Evolutionary conservation across 1,140 invertebrate species (phyloP).

Genomic region (Apis mellifera): Amel_HAv3.1 CM009937.2:1275501-1276000

Average conservation of each 20-base stretch:
- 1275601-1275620: not conserved
- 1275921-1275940: slow-evolving; percentile 43
- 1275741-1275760: no score
- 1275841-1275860: slow-evolving; percentile 46
- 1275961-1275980: slow-evolving; percentile 63
- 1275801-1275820: slow-evolving; percentile 47
- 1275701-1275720: slow-evolving; percentile 27
- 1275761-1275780: no score
- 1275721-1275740: no score
- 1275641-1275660: not conserved
- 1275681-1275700: not conserved
- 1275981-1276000: slow-evolving; percentile 53
- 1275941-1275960: not conserved
- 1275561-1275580: no score
- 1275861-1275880: slow-evolving; percentile 21
- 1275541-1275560: no score
- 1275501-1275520: no score
- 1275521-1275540: no score
- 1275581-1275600: not conserved
- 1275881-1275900: slow-evolving; percentile 18
- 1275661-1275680: not conserved
- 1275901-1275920: slow-evolving; percentile 64
- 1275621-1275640: not conserved
- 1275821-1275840: slow-evolving; percentile 59
- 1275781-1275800: slow-evolving; percentile 60